Percentiles rank a stretch among this genome's conserved stretches.
Conservation (phyloP, 1,140 invertebrate species). For the Geopemphigus sp. region DNA sequence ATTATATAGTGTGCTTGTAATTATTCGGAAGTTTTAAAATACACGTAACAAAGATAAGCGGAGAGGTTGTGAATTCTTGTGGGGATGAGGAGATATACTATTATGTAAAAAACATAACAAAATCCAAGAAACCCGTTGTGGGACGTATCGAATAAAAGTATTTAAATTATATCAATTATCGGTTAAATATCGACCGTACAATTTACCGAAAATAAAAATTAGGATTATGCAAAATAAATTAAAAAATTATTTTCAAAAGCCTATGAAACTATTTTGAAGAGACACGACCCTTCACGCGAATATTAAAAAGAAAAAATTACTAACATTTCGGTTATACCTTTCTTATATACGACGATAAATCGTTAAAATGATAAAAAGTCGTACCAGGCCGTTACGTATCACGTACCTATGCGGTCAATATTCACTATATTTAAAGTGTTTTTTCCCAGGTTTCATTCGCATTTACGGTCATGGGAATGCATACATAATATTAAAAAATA, state of each 20-base stretch:
- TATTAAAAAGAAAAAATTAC: background rate
- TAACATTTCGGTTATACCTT: too few species aligned
- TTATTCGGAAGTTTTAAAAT: background rate
- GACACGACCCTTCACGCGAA: background rate
- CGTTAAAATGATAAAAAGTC: too few species aligned
- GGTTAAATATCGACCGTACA: background rate
- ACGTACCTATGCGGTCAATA: too few species aligned
- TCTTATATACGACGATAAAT: too few species aligned
- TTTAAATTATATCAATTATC: background rate
- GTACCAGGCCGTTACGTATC: too few species aligned
- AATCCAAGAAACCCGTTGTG: background rate
- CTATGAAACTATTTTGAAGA: background rate
- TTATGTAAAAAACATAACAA: background rate
- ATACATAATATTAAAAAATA: too few species aligned
- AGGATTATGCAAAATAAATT: background rate
- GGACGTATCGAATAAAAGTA: background rate
- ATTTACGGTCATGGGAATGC: too few species aligned
- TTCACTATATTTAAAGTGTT: too few species aligned
- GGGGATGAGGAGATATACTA: background rate
- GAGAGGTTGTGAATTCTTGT: background rate
- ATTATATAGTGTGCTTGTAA: background rate
- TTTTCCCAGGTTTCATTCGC: too few species aligned
- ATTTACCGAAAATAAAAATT: background rate
- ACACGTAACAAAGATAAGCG: background rate
- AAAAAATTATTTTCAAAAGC: background rate